Evolutionary conservation across 2,888 invertebrate species (phyloP).

Genomic region (Escarpia spicata): DNA sequence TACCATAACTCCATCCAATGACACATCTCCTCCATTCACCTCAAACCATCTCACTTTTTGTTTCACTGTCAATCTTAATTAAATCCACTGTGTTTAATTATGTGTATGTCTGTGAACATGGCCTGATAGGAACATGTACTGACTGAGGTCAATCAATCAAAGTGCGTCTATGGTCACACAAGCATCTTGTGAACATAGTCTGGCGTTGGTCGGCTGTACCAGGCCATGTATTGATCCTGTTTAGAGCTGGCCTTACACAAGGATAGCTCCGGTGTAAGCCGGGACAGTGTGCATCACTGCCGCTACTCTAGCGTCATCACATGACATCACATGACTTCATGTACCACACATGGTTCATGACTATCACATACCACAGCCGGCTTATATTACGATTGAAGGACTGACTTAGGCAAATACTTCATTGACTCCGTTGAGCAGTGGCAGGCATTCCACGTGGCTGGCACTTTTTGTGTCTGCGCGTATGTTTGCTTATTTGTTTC

Average conservation of each 20-base stretch:
- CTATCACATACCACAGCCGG: neutral
- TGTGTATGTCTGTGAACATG: neutral
- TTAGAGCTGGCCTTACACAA: conserved; percentile 3
- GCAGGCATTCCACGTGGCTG: neutral
- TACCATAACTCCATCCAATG: neutral
- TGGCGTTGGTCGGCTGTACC: neutral
- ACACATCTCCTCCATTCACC: neutral
- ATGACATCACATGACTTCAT: neutral
- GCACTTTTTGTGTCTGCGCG: neutral
- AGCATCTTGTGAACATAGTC: neutral
- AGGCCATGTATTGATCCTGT: conserved; percentile 5
- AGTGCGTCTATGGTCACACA: neutral
- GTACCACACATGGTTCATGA: neutral
- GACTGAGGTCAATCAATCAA: neutral
- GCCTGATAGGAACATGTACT: neutral
- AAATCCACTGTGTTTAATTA: neutral
- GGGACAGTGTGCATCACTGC: neutral
- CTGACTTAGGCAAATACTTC: neutral
- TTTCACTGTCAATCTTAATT: conserved; percentile 1
- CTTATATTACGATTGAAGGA: neutral
- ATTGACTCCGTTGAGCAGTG: neutral
- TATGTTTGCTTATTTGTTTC: neutral
- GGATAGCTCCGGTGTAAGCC: neutral
- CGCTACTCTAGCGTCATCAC: neutral
- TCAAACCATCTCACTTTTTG: neutral